These are phyloP conservation scores for Zaprionus ornatus DNA, from an alignment of 1,140 invertebrate genomes.

Conservation along the genomic window DNA sequence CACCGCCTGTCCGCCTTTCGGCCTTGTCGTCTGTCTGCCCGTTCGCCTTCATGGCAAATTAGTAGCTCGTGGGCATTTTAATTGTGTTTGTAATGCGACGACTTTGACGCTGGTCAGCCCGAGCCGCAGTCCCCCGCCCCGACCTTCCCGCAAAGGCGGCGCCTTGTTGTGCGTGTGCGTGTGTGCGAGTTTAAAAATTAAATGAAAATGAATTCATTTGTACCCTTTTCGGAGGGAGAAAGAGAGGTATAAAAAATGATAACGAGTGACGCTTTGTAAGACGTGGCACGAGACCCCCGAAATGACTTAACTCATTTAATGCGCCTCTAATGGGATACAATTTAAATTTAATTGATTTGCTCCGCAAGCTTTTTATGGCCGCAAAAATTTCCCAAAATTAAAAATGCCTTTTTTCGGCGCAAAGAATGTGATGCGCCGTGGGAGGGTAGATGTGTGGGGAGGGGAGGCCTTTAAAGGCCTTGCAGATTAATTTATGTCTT, in stretches of 20 bases:
- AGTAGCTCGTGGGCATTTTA: slow-evolving; percentile 82
- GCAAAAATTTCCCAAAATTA: slow-evolving; percentile 76
- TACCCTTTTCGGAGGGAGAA: slow-evolving; percentile 72
- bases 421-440: background rate
- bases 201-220: slow-evolving; percentile 78
- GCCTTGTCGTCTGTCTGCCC: slow-evolving; percentile 9
- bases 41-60: slow-evolving; percentile 70
- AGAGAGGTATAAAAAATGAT: slow-evolving; percentile 66
- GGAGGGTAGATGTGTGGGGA: slow-evolving; percentile 21
- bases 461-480: slow-evolving; percentile 55
- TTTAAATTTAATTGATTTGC: slow-evolving; percentile 83
- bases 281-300: slow-evolving; percentile 53
- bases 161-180: slow-evolving; percentile 6
- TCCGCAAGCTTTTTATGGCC: slow-evolving; percentile 73
- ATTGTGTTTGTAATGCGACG: slow-evolving; percentile 69
- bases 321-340: slow-evolving; percentile 81
- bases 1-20: background rate
- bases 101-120: slow-evolving; percentile 40
- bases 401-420: slow-evolving; percentile 54
- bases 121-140: background rate
- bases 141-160: slow-evolving; percentile 19
- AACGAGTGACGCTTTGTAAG: slow-evolving; percentile 54
- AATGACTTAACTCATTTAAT: slow-evolving; percentile 82
- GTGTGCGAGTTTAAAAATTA: slow-evolving; percentile 74
- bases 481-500: slow-evolving; percentile 76